These are phyloP conservation scores for Echinometra lucunter DNA, from an alignment of 53 echinoderm and acorn worm genomes.

Conservation along the genomic window DNA sequence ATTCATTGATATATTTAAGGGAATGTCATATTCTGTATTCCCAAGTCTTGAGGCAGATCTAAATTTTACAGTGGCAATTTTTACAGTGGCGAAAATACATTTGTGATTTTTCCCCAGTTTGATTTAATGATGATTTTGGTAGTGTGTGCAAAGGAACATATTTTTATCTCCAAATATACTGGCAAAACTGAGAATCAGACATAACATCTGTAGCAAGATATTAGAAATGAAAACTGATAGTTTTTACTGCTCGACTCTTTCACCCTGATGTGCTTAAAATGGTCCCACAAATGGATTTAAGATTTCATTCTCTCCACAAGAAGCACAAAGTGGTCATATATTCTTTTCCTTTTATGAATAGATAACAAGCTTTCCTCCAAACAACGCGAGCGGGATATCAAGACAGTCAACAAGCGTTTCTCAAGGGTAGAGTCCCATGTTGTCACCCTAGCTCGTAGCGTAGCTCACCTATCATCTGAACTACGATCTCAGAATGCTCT, in stretches of 20 bases:
- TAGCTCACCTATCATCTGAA: conserved; percentile 94
- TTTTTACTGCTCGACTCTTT: not conserved
- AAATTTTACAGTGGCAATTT: not conserved
- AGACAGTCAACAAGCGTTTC: conserved; percentile 88
- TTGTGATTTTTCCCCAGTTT: not conserved
- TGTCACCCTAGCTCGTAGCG: conserved; percentile 95
- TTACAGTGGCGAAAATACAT: not conserved
- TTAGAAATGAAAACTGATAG: not conserved
- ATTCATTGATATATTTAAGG: too few species aligned
- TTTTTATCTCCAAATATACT: not conserved
- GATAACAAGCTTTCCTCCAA: conserved; percentile 67
- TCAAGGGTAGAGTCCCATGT: conserved; percentile 96
- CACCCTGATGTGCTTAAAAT: not conserved
- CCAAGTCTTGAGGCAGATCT: not conserved
- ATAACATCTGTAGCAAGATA: not conserved
- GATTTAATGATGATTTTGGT: not conserved
- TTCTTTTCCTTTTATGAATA: conserved; percentile 1
- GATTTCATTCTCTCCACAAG: not conserved
- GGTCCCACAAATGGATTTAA: too few species aligned
- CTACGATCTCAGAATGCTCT: conserved; percentile 88
- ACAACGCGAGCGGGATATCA: conserved; percentile 91
- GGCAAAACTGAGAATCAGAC: too few species aligned
- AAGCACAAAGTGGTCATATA: not conserved
- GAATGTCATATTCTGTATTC: not conserved
- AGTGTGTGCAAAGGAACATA: too few species aligned